These are phyloP conservation scores for Anoplolepis gracilipes DNA, from an alignment of 1,140 invertebrate genomes.

Conservation along the genomic window DNA sequence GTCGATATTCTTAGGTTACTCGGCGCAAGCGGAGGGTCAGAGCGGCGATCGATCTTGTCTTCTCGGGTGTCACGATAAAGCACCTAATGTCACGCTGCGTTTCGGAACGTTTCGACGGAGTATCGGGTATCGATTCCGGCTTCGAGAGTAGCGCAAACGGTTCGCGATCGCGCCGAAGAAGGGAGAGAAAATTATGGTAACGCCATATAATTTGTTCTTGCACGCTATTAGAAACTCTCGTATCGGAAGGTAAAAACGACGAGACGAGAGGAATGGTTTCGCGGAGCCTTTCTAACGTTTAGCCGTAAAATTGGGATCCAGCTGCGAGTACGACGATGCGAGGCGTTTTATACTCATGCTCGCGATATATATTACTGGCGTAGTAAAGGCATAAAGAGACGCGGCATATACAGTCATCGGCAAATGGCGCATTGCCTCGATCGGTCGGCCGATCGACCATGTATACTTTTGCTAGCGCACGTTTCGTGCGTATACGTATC, in stretches of 20 bases:
- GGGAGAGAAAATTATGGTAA: slow-evolving; percentile 4
- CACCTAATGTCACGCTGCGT: slow-evolving; percentile 57
- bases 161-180: neutral
- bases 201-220: slow-evolving; percentile 28
- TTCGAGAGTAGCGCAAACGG: neutral
- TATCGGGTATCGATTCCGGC: slow-evolving; percentile 40
- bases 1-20: slow-evolving; percentile 53
- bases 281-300: slow-evolving; percentile 18
- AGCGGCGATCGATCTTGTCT: slow-evolving; percentile 54
- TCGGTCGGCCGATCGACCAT: neutral
- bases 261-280: neutral
- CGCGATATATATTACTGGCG: neutral
- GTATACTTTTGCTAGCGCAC: neutral
- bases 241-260: neutral
- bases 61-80: slow-evolving; percentile 54
- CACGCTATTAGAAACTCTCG: neutral
- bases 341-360: slow-evolving; percentile 6
- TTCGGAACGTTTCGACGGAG: slow-evolving; percentile 40
- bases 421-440: slow-evolving; percentile 42
- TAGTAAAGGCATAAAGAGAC: slow-evolving; percentile 2
- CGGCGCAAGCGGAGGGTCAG: neutral
- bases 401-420: slow-evolving; percentile 1
- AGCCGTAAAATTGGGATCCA: slow-evolving; percentile 46
- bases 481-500: neutral
- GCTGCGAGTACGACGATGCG: slow-evolving; percentile 11